Base-by-base conservation (phyloP, 1,140 invertebrate genomes). In the Lucilia cuprina region DNA sequence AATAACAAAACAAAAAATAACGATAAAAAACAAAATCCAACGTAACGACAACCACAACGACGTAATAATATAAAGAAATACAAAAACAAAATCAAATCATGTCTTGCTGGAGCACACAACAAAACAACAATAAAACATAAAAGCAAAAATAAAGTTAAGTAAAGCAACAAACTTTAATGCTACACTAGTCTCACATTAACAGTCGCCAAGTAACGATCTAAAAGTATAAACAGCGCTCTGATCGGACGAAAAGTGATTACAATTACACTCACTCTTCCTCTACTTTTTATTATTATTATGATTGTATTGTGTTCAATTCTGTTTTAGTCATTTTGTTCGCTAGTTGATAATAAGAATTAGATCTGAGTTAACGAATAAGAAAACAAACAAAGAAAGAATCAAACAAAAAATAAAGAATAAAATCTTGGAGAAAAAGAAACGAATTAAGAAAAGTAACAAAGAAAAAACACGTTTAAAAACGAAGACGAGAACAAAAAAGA, bases 121-220 rank as follows among this genome's bases (percentile, higher is more conserved):
- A 47, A 35, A 78, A 41, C 75, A 78, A 47, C 17, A 19, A 47
- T 5, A 47, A 14, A 34, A 78, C 25, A 30, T 30, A 30, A 78
- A 78, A 78, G 5, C 35, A 49, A 19, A 49, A 49, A 49, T 30
- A 41, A 41, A 41, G 77, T 80, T 80, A 60, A 60, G 55, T 60
- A 60, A 60, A 70, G 65, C 65, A 70, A 25, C 65, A 70, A 70
- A 70, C 65, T 70, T 70, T n/a, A 70, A 70, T n/a, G 65, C 65
- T 70, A 21, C 65, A 70, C 65, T 70, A 80, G 77, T 80, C 77
- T 80, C 77, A 49, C 41, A 80, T 49, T 21, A 49, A 49, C 77
- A 80, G 77, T 50, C 77, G 77, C n/a, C 35, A 78, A 78, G 41
- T 25, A 80, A 80, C 77, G 41, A 49, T 80, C 19, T 80, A 49